A percentile compares a stretch with the other conserved stretches of the same genome.
These are phyloP conservation scores for Anguilla marmorata DNA, from an alignment of 2,797 vertebrate genomes.

Conservation along the genomic window DNA sequence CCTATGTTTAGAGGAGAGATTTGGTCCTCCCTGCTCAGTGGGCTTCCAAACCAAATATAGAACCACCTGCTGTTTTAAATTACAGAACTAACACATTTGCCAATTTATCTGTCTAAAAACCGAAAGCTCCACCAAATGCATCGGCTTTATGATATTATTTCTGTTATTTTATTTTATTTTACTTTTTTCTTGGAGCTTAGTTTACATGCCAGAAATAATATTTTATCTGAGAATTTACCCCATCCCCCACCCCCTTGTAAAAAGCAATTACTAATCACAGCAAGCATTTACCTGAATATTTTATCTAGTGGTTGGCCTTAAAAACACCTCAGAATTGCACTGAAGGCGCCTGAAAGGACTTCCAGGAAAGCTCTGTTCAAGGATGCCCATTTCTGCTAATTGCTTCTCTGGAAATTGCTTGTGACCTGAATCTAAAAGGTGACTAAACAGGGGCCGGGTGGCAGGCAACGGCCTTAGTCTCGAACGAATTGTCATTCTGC, in stretches of 20 bases:
- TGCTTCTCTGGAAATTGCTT: constrained; percentile 52
- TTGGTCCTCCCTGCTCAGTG: background rate
- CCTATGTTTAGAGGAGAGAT: background rate
- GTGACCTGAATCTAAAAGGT: constrained; percentile 50
- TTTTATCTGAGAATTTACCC: background rate
- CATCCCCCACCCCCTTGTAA: background rate
- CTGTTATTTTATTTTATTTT: background rate
- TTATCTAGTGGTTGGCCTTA: background rate
- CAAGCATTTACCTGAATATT: constrained; percentile 1
- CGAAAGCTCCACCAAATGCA: background rate
- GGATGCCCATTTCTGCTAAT: constrained; percentile 59
- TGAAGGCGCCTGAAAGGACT: background rate
- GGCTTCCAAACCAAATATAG: background rate
- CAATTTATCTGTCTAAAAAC: background rate
- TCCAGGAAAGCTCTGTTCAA: constrained; percentile 49
- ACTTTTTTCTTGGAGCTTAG: background rate
- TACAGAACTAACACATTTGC: background rate
- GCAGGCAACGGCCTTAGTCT: background rate
- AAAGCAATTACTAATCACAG: background rate
- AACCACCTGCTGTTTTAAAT: background rate
- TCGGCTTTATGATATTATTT: background rate
- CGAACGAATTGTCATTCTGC: constrained; percentile 27
- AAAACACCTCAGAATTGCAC: background rate
- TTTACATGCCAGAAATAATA: background rate
- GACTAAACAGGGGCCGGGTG: constrained; percentile 5